Base-by-base conservation (phyloP, 2,113 vertebrate genomes). In the Micromys minutus region DNA sequence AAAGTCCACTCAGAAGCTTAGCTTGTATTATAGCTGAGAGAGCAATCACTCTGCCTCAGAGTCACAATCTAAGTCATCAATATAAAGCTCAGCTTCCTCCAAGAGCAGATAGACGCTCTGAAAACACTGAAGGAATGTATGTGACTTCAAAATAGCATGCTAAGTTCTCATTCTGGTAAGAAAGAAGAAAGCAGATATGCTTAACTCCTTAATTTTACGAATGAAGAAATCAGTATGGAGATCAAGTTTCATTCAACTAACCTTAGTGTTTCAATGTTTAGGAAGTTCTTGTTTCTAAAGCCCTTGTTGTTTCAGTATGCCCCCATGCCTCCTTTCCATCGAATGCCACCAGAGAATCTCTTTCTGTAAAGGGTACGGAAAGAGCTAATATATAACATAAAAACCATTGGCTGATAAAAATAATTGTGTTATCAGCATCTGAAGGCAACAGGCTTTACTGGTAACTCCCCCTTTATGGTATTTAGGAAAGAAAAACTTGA, bases 221-320 rank as follows among this genome's bases (percentile, higher is more conserved):
- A 71, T 47, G 52, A 92, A 24, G 9, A 90, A 79, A 88, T 85
- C 22, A 8, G 92, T 80, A 85, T 21, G 21, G 16, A 91, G 50
- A 36, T 88, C 71, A 94, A 17, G 8, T 92, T 92, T 88, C 77
- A 88, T 80, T 96, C 89, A 93, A 77, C 7, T 89, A 87, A 84
- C 24, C 7, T 52, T 17, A 21, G 26, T 84, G 7, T 80, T 87
- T 81, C 4, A 79, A 75, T 91, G 57, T 91, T 88, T 94, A 19
- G 19, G 87, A 96, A 75, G 11, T 5, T 84, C 26, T 84, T 59
- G 34, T 81, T 94, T 89, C 61, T 92, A 87, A 95, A 95, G 10
- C 24, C 36, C 26, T 5, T 76, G 11, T 36, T 76, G 10, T n/a
- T 87, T 76, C 22, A 88, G 11, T 45, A 10, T 8, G 59, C 1